Base-by-base conservation (phyloP, 2,888 invertebrate species). In the Spicauda simplicius region DNA sequence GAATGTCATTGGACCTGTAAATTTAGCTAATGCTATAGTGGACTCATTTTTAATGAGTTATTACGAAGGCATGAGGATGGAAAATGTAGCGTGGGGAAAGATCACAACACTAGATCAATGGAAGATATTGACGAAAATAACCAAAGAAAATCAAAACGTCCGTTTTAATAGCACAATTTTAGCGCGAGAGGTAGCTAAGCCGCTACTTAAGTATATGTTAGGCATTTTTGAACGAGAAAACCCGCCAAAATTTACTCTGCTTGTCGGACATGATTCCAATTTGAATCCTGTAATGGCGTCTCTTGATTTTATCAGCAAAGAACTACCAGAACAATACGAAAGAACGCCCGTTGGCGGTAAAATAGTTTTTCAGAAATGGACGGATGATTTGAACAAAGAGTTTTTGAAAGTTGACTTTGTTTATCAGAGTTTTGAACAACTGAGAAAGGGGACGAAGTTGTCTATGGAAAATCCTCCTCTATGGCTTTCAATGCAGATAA, bases 231-330 rank as follows among this genome's bases (percentile, higher is more conserved):
- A 76, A 11, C 61, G 67, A 20, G 25, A 66, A n/a, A 50, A 60
- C 10, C 69, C 73, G 16, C 75, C 75, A 12, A 87, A 82, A 68
- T 78, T 88, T 18, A 80, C 82, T 0, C 60, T 84, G 3, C 73
- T 91, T 0, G 74, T 89, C 0, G 90, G 91, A 0, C 91, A 91
- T 64, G 91, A 91, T 77, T 81, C 90, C 0, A 90, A 90, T 76
- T 71, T 88, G 37, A 82, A 76, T 54, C 69, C 85, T 11, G 70
- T 90, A 0, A 72, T 85, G 14, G 74, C 76, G 0, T 78, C 82
- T 0, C 74, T 91, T 57, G 77, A 73, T 16, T 82, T 90, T 55
- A 80, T 84, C 69, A 65, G 74, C 0, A 88, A 80, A 68, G 70
- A 65, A 12, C 72, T 89, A 18, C 76, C 80, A 16, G 77, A 80